Evolutionary conservation across 1,140 invertebrate species (phyloP).

Genomic region (Drosophila suzukii): DNA sequence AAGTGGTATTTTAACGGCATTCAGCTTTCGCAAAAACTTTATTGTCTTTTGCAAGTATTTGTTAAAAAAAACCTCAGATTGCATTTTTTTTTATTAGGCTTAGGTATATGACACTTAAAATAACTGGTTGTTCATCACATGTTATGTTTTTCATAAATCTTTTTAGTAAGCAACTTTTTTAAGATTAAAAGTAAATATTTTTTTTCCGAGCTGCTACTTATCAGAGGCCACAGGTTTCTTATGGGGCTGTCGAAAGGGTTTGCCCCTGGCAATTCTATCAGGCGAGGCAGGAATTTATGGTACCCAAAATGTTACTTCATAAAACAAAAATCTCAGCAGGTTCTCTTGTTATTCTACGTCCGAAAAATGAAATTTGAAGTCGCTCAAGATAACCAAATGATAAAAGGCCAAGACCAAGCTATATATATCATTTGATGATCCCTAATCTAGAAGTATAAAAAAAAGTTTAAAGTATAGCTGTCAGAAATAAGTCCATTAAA

Average conservation of each 20-base stretch:
- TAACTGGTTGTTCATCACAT: neutral
- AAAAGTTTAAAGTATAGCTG: constrained; percentile 6
- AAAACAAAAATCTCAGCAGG: constrained; percentile 38
- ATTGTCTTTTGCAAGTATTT: too few relatives aligned
- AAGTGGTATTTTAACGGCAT: too few relatives aligned
- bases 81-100: neutral
- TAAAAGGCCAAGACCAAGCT: constrained; percentile 30
- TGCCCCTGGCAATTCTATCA: constrained; percentile 6
- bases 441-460: constrained; percentile 13
- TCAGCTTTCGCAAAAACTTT: too few relatives aligned
- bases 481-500: constrained; percentile 36
- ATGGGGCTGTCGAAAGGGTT: constrained; percentile 17
- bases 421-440: constrained; percentile 19
- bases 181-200: constrained; percentile 8
- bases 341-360: constrained; percentile 14
- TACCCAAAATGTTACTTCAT: constrained; percentile 21
- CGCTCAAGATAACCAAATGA: constrained; percentile 22
- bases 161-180: neutral
- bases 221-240: constrained; percentile 27
- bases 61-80: neutral
- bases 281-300: constrained; percentile 30
- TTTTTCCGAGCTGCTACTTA: constrained; percentile 26
- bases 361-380: constrained; percentile 4
- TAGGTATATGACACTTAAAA: neutral
- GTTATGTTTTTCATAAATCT: neutral